These are phyloP conservation scores for Diplosoma virens DNA, from an alignment of 23 tunicate genomes.

Conservation along the genomic window DNA sequence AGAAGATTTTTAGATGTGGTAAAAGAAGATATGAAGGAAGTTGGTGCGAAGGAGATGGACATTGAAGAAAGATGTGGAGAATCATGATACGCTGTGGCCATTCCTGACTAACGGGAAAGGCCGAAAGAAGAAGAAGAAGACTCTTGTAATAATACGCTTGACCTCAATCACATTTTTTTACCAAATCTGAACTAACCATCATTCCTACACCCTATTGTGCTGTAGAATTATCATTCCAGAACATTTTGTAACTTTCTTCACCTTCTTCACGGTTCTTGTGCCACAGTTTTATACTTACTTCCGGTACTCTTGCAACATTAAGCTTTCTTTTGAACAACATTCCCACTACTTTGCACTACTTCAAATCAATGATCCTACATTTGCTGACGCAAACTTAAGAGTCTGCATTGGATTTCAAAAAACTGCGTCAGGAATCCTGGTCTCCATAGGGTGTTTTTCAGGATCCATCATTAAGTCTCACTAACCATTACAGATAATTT, in stretches of 20 bases:
- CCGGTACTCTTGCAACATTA: not conserved
- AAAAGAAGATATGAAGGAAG: too few species aligned
- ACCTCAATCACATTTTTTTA: not conserved
- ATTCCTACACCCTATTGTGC: not conserved
- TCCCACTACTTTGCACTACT: not conserved
- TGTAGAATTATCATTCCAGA: too few species aligned
- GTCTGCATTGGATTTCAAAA: not conserved
- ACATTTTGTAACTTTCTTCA: not conserved
- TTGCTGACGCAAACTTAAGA: not conserved
- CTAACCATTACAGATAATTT: not conserved
- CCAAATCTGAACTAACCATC: not conserved
- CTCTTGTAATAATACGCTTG: not conserved
- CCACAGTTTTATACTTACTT: not conserved
- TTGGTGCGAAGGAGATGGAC: too few species aligned
- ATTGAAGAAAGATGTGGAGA: too few species aligned
- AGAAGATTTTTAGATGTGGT: too few species aligned
- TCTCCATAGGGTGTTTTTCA: not conserved
- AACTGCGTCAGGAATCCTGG: not conserved
- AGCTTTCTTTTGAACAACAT: not conserved
- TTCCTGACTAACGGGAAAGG: too few species aligned
- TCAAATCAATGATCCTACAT: not conserved
- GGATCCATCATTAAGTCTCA: not conserved
- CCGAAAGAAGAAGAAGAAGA: too few species aligned
- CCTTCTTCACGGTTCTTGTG: not conserved
- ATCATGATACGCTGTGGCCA: too few species aligned